A percentile compares a stretch with the other conserved stretches of the same genome.
Conservation (phyloP, 1,140 invertebrate genomes). For the Dendroctonus valens region DNA sequence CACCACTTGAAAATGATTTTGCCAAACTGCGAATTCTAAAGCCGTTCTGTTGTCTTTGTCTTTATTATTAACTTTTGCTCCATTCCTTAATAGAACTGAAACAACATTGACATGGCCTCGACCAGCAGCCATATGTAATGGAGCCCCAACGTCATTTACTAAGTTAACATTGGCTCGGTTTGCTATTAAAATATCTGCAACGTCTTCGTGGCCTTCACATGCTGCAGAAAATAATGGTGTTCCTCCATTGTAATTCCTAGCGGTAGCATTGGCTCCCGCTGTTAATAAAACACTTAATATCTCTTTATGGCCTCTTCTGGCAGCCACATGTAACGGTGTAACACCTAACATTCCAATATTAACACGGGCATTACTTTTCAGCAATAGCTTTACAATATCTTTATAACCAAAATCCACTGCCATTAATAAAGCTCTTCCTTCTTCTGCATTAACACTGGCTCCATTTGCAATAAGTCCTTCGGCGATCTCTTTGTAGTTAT, state of each 20-base stretch:
- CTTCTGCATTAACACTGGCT: background rate
- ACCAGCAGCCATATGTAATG: slow-evolving; percentile 61
- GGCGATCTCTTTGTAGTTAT: slow-evolving; percentile 43
- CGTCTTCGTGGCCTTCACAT: background rate
- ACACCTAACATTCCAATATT: too few relatives aligned
- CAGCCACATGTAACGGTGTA: background rate
- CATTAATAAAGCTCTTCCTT: background rate
- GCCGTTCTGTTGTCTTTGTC: slow-evolving; percentile 30
- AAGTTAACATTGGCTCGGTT: slow-evolving; percentile 53
- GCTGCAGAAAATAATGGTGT: background rate
- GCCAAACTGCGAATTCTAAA: slow-evolving; percentile 37
- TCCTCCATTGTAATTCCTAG: background rate
- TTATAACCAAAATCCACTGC: background rate
- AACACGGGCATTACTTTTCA: too few relatives aligned
- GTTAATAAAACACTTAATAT: background rate
- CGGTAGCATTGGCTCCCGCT: background rate
- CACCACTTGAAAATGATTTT: slow-evolving; percentile 70
- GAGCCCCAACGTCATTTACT: slow-evolving; percentile 36
- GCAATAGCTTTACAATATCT: too few relatives aligned
- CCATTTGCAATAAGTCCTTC: slow-evolving; percentile 29
- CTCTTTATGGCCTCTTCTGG: background rate
- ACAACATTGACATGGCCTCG: slow-evolving; percentile 64
- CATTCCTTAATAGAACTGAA: slow-evolving; percentile 32
- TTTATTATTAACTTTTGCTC: slow-evolving; percentile 25
- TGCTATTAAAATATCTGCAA: slow-evolving; percentile 17